A percentile compares a stretch with the other conserved stretches of the same genome.
Conservation (phyloP, 2,888 invertebrate species). For the Acronicta psi region DNA sequence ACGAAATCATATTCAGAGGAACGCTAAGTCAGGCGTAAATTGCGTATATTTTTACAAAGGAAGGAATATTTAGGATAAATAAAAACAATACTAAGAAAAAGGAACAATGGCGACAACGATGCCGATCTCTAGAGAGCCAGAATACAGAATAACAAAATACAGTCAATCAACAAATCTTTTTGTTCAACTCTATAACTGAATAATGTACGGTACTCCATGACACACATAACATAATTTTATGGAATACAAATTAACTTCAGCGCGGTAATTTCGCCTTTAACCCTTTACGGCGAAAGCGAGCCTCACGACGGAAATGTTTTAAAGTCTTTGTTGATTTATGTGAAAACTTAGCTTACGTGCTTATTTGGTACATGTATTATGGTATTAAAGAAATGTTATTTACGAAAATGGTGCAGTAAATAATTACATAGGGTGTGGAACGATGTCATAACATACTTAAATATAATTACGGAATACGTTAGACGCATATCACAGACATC, state of each 20-base stretch:
- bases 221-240: conserved; percentile 36
- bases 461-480: neutral
- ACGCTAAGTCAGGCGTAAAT: neutral
- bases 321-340: conserved; percentile 62
- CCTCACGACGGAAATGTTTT: conserved; percentile 43
- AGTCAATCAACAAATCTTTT: conserved; percentile 57
- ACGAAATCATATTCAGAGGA: neutral
- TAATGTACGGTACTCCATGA: conserved; percentile 17
- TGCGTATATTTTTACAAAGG: conserved; percentile 23
- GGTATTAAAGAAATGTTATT: conserved; percentile 51
- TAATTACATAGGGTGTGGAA: neutral
- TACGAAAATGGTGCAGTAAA: conserved; percentile 33
- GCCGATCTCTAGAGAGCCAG: conserved; percentile 53
- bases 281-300: conserved; percentile 34
- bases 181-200: conserved; percentile 39
- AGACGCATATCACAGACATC: neutral
- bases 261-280: conserved; percentile 46
- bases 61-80: conserved; percentile 45
- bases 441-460: neutral
- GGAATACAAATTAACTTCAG: conserved; percentile 48
- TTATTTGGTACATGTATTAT: conserved; percentile 46
- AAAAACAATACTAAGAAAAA: conserved; percentile 53
- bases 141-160: conserved; percentile 59
- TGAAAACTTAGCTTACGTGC: conserved; percentile 54
- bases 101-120: conserved; percentile 22